These are phyloP conservation scores for Octopus sinensis DNA, from an alignment of 1,140 invertebrate species.

Conservation along the genomic window DNA sequence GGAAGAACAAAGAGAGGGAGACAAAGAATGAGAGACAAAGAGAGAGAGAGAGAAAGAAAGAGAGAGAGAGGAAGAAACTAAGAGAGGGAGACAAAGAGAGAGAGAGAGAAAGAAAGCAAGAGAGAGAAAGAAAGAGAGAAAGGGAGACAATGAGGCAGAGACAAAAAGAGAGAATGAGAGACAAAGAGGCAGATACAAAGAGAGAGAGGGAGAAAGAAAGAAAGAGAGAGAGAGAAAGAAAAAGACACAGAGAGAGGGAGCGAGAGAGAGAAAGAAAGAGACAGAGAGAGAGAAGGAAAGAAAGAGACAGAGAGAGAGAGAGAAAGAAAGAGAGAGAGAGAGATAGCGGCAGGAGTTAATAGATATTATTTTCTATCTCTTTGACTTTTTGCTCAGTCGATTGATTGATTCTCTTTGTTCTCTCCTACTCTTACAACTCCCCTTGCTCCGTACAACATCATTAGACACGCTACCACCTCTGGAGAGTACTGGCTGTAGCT, in stretches of 20 bases:
- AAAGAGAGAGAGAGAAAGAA: constrained; percentile 11
- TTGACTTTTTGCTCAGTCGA: no score
- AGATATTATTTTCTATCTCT: no score
- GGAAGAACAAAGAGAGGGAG: constrained; percentile 14
- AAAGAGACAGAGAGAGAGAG: background rate
- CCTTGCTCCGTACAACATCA: no score
- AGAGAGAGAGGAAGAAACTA: background rate
- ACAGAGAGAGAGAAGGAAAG: background rate
- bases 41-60: background rate
- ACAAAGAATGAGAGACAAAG: background rate
- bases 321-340: background rate
- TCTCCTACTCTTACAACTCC: no score
- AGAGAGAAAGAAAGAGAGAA: background rate
- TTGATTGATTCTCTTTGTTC: no score
- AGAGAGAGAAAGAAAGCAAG: background rate
- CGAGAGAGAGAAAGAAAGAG: background rate
- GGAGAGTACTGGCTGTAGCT: no score
- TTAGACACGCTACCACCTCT: no score
- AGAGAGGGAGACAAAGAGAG: background rate
- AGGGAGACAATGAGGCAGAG: background rate
- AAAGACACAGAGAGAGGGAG: background rate
- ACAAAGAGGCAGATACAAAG: no score
- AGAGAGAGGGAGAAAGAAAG: no score
- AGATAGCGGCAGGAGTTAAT: no score
- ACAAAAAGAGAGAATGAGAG: background rate